These are phyloP conservation scores for Philonicus albiceps DNA, from an alignment of 2,888 invertebrate genomes.

Conservation along the genomic window DNA sequence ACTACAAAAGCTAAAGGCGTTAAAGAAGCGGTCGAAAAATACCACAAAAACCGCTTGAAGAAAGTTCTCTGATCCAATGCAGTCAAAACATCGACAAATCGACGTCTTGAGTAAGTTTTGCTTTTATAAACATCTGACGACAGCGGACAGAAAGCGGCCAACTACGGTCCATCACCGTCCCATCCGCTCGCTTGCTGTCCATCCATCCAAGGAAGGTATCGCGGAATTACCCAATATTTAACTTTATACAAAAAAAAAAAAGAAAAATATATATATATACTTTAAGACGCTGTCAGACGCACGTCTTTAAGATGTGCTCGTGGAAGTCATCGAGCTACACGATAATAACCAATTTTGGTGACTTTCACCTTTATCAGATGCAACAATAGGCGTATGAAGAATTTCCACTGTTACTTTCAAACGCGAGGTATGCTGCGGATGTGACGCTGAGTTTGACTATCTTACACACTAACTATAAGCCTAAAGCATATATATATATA, in stretches of 20 bases:
- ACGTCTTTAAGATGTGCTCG: background rate
- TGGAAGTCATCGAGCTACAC: background rate
- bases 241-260: background rate
- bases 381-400: background rate
- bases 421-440: background rate
- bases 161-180: background rate
- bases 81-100: background rate
- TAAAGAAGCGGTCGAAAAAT: background rate
- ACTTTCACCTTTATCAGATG: slow-evolving; percentile 31
- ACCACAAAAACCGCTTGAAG: background rate
- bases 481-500: background rate
- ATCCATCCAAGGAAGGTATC: background rate
- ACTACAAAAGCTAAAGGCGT: background rate
- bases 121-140: background rate
- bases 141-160: background rate
- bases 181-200: background rate
- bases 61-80: background rate
- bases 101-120: background rate
- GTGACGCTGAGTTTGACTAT: background rate
- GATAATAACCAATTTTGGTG: slow-evolving; percentile 15
- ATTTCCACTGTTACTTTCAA: slow-evolving; percentile 16
- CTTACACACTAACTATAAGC: background rate
- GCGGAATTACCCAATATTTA: background rate
- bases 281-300: background rate
- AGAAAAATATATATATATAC: no score